A percentile compares a stretch with the other conserved stretches of the same genome.
Evolutionary conservation across 2,888 invertebrate genomes (phyloP).

Genomic region (Geotrupes spiniger): DNA sequence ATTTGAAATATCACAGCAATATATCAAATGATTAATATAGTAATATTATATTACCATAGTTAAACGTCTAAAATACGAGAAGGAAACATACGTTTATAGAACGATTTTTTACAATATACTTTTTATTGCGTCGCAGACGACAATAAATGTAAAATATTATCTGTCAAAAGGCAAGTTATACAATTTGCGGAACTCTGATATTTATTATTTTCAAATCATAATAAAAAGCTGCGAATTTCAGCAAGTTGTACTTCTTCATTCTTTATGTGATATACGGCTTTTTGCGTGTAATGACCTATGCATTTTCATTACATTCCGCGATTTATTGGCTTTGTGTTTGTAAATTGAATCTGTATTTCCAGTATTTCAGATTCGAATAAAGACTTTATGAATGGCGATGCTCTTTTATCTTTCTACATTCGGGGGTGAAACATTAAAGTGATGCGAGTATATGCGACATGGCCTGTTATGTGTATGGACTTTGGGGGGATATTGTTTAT

Average conservation of each 20-base stretch:
- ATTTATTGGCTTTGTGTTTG: slow-evolving; percentile 3
- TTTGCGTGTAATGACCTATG: slow-evolving; percentile 3
- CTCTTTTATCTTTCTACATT: neutral
- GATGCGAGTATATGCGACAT: slow-evolving; percentile 1
- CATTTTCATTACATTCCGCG: slow-evolving; percentile 1
- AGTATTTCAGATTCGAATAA: slow-evolving; percentile 1
- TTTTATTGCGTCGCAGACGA: neutral
- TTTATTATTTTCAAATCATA: neutral
- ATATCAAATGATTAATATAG: too few species aligned
- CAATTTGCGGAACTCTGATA: slow-evolving; percentile 2
- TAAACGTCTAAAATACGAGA: too few species aligned
- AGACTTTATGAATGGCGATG: slow-evolving; percentile 1
- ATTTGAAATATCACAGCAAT: too few species aligned
- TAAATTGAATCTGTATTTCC: slow-evolving; percentile 7
- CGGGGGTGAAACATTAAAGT: slow-evolving; percentile 10
- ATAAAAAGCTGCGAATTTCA: slow-evolving; percentile 5
- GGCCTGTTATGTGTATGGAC: slow-evolving; percentile 4
- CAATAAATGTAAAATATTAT: neutral
- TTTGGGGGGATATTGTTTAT: slow-evolving; percentile 9
- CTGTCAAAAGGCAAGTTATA: neutral
- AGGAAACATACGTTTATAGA: too few species aligned
- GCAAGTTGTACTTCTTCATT: slow-evolving; percentile 6
- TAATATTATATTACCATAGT: too few species aligned
- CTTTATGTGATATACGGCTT: neutral
- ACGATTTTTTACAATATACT: too few species aligned